phyloP scores from a whole-genome alignment of 2,797 vertebrate genomes.

The Pangasius krempfi region DNA sequence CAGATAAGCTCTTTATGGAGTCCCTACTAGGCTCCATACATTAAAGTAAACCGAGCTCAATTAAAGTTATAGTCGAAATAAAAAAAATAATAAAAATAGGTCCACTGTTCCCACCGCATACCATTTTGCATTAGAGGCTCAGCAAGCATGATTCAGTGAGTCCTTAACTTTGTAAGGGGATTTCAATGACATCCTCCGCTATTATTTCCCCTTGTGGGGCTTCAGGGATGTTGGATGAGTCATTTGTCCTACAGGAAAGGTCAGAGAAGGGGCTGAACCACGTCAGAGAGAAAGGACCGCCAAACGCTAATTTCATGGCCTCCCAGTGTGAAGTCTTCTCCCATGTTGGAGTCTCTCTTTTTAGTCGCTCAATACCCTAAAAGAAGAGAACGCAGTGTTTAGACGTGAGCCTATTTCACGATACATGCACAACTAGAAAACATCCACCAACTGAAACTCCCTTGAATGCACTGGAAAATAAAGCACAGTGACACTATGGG shows the following conservation, averaged over 20 bases:
- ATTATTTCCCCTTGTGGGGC: conserved; percentile 74
- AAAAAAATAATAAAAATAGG: not conserved
- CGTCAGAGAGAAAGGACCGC: conserved; percentile 79
- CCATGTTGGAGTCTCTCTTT: conserved; percentile 86
- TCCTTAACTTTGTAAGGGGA: conserved; percentile 64
- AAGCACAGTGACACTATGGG: conserved; percentile 36
- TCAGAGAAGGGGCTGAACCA: conserved; percentile 90
- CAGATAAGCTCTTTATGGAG: not conserved
- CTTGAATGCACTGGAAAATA: conserved; percentile 33
- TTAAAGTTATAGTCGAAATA: not conserved
- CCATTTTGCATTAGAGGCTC: not conserved
- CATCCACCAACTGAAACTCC: conserved; percentile 22
- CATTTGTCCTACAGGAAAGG: conserved; percentile 67
- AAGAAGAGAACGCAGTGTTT: conserved; percentile 50
- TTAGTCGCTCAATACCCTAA: conserved; percentile 92
- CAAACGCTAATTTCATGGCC: conserved; percentile 81
- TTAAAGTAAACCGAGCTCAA: not conserved
- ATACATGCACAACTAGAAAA: not conserved
- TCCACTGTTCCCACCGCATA: not conserved
- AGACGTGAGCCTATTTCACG: not conserved
- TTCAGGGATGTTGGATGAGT: conserved; percentile 40
- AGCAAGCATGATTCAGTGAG: not conserved
- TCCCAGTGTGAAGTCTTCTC: conserved; percentile 79
- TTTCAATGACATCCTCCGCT: conserved; percentile 79
- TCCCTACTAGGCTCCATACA: not conserved